Evolutionary conservation across 2,113 vertebrate species (phyloP).

Genomic region (Mungos mungo): DNA sequence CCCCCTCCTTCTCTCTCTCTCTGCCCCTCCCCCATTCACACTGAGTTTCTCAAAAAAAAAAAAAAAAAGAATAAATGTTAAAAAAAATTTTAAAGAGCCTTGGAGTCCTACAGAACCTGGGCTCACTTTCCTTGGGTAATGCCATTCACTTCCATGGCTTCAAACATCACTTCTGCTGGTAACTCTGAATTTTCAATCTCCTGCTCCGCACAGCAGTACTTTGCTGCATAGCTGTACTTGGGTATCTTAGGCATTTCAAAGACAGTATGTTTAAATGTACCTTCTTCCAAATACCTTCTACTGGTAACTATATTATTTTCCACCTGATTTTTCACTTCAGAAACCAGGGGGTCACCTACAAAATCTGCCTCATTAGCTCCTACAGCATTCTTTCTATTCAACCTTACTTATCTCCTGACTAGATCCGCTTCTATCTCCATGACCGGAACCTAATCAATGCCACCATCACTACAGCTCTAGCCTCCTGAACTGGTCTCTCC

Average conservation of each 20-base stretch:
- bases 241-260: neutral
- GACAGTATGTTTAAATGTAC: neutral
- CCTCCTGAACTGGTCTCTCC: neutral
- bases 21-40: no score
- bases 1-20: no score
- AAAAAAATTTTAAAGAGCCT: neutral
- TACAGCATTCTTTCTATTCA: neutral
- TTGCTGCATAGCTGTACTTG: neutral
- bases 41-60: no score
- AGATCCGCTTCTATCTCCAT: neutral
- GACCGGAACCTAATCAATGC: neutral
- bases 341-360: neutral
- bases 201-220: neutral
- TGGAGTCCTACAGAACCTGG: neutral
- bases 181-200: neutral
- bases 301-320: neutral
- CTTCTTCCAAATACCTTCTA: neutral
- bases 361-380: neutral
- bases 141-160: neutral
- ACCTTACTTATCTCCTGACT: neutral
- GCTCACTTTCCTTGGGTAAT: neutral
- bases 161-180: neutral
- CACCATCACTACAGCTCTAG: neutral
- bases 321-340: neutral
- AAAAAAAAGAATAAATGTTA: no score